These are phyloP conservation scores for Lapara coniferarum DNA, from an alignment of 2,888 invertebrate species.

Conservation along the genomic window DNA sequence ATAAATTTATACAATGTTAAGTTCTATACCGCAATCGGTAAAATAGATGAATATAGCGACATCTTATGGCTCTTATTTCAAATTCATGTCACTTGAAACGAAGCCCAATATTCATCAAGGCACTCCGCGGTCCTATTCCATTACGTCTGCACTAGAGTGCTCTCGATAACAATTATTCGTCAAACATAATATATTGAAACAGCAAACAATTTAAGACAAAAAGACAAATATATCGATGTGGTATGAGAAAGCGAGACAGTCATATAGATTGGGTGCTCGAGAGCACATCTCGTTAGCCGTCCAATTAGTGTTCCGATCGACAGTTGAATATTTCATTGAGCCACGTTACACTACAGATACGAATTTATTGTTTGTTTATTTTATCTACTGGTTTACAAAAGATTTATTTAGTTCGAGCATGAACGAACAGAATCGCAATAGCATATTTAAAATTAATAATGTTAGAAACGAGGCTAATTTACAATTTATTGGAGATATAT, in stretches of 20 bases:
- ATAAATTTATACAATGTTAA: too few species aligned
- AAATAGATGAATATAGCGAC: too few species aligned
- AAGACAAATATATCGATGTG: conserved; percentile 26
- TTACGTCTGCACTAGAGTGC: neutral
- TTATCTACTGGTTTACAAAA: conserved; percentile 23
- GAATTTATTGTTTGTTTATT: conserved; percentile 42
- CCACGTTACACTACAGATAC: conserved; percentile 38
- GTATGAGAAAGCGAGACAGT: conserved; percentile 35
- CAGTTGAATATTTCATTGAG: conserved; percentile 53
- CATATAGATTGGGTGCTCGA: conserved; percentile 42
- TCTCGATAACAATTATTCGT: conserved; percentile 19
- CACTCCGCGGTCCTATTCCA: neutral
- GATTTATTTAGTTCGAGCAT: conserved; percentile 3
- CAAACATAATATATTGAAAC: conserved; percentile 25
- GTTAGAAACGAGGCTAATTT: neutral
- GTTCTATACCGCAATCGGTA: too few species aligned
- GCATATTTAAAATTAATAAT: neutral
- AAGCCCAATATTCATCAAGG: neutral
- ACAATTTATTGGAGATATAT: conserved; percentile 1
- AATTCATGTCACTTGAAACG: neutral
- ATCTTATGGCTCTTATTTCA: too few species aligned
- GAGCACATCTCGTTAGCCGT: conserved; percentile 54
- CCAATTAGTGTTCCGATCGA: conserved; percentile 53
- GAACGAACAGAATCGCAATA: conserved; percentile 2
- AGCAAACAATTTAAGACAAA: conserved; percentile 24